Evolutionary conservation across 2,113 vertebrate species (phyloP).

Genomic region (Polypterus senegalus): DNA sequence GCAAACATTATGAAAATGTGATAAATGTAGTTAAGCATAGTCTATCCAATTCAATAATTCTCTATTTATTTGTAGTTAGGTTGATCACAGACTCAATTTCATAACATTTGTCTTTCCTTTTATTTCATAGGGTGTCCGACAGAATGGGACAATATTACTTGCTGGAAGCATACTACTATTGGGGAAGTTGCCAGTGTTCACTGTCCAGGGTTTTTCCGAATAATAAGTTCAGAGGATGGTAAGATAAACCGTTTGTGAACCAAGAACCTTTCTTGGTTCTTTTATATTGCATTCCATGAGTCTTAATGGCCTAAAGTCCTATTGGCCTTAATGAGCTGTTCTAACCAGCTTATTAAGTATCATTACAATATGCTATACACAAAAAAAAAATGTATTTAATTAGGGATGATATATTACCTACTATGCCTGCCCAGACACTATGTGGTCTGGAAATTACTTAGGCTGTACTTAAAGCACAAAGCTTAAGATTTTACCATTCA

Average conservation of each 20-base stretch:
- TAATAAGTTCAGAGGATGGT: conserved; percentile 79
- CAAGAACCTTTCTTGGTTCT: too few relatives aligned
- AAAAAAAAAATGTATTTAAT: too few relatives aligned
- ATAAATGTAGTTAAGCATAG: not conserved
- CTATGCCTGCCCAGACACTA: not conserved
- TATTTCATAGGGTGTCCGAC: conserved; percentile 61
- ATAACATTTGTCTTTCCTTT: not conserved
- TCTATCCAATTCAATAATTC: not conserved
- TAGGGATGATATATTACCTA: not conserved
- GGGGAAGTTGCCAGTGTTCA: conserved; percentile 73
- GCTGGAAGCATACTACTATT: conserved; percentile 72
- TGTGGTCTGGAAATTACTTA: not conserved
- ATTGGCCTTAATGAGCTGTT: too few relatives aligned
- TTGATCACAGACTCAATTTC: too few relatives aligned
- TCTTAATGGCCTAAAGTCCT: too few relatives aligned
- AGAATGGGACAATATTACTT: conserved; percentile 95
- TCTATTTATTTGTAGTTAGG: too few relatives aligned
- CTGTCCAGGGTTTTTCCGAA: conserved; percentile 75
- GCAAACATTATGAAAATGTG: not conserved
- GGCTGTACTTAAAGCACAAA: not conserved
- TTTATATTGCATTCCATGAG: too few relatives aligned
- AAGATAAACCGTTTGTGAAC: conserved; percentile 17
- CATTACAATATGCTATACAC: too few relatives aligned
- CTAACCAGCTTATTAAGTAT: too few relatives aligned
- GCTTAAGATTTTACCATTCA: not conserved